Base-by-base conservation (phyloP, 2,113 vertebrate species). In the Camelus dromedarius region DNA sequence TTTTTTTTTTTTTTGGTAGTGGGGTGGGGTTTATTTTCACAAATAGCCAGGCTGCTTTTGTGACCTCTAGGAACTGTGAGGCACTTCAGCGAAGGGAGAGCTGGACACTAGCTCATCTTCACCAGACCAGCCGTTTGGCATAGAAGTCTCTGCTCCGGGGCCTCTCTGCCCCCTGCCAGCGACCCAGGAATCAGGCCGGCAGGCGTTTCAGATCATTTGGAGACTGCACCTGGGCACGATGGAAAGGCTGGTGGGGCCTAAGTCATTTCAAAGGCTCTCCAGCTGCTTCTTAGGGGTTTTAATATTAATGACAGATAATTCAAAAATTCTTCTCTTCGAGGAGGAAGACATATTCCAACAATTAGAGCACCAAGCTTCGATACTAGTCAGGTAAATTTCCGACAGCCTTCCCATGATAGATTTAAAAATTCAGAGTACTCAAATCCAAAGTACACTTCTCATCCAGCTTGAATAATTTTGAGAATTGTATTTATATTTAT, bases 271-370 rank as follows among this genome's bases (percentile, higher is more conserved):
- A 87, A 97, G 89, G 35, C 75, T 92, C 38, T 88, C 93, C 72
- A 83, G 35, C 79, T 90, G 86, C 72, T 97, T 80, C 93, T 83
- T 69, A 86, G 20, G 72, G 58, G 35, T 38, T 97, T 93, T 90
- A 20, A 92, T 89, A 98, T 76, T 93, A 98, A 97, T 95, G 96
- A 96, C 32, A 28, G 96, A 56, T 87, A 88, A 97, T 96, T 97
- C 76, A 3, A 46, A 97, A 97, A 82, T 70, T 87, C 28, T 98
- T 81, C 94, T 93, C 75, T 58, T 66, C 56, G 60, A 97, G 67
- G 66, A 95, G 42, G 35, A 87, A 81, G 73, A 64, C 35, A 62
- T 30, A 88, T 38, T 89, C 52, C 28, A 79, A 70, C 64, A 66
- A 76, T 46, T 66, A 96, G 70, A 96, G 75, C 26, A 46, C 70